A percentile compares a stretch with the other conserved stretches of the same genome.
Conservation (phyloP, 2,797 vertebrate genomes). For the Sitta carolinensis region DNA sequence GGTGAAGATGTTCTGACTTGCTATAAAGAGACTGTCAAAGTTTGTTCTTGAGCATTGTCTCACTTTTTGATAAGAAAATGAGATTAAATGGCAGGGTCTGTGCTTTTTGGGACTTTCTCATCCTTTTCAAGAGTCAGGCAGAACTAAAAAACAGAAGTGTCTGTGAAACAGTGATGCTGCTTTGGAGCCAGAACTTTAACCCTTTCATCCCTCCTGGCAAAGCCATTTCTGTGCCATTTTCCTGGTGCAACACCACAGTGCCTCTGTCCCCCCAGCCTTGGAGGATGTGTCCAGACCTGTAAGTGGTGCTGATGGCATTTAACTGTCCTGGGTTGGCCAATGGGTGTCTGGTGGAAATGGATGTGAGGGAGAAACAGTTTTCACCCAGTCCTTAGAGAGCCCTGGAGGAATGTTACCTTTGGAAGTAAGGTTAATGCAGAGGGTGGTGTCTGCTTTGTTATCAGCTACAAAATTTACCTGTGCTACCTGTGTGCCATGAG, state of each 20-base stretch:
- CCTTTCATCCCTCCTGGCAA: neutral
- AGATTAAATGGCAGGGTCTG: neutral
- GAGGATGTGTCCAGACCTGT: neutral
- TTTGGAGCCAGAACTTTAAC: neutral
- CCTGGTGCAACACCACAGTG: neutral
- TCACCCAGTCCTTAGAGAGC: neutral
- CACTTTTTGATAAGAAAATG: slow-evolving; percentile 35
- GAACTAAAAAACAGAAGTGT: neutral
- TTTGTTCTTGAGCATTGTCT: slow-evolving; percentile 17
- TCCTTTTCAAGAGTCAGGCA: neutral
- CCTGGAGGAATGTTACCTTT: neutral
- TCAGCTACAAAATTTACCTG: neutral
- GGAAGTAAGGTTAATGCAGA: neutral
- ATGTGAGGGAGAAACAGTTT: neutral
- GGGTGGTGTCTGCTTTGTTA: neutral
- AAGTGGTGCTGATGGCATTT: neutral
- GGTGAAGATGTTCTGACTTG: neutral
- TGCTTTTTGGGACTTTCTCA: neutral
- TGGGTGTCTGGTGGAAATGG: neutral
- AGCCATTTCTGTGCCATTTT: neutral
- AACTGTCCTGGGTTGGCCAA: neutral
- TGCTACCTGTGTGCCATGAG: neutral
- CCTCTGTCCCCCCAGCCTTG: neutral
- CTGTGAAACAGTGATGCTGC: neutral
- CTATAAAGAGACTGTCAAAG: slow-evolving; percentile 15